Percentiles rank a stretch among this genome's conserved stretches.
Evolutionary conservation across 2,797 vertebrate genomes (phyloP).

Genomic region (Momotus momota): DNA sequence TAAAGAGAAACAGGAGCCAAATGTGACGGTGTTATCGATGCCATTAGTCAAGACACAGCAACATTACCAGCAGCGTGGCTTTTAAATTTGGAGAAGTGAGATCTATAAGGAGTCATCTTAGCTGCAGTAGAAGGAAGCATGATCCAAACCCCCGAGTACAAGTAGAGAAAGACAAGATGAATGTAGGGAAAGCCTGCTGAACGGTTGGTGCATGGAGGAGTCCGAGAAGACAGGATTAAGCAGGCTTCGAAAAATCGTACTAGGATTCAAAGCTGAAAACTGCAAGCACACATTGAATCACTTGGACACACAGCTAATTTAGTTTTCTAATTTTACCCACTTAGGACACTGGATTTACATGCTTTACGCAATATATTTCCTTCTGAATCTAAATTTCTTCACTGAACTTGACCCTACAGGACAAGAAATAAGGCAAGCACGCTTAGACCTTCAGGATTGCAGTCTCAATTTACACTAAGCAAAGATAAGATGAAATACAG

Average conservation of each 20-base stretch:
- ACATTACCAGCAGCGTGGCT: neutral
- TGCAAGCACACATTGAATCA: neutral
- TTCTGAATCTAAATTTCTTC: neutral
- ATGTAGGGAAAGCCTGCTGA: neutral
- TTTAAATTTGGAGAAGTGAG: neutral
- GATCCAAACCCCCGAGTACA: neutral
- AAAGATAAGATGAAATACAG: constrained; percentile 3
- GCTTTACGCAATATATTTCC: neutral
- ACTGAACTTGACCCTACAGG: neutral
- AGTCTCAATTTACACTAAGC: neutral
- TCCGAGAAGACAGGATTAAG: neutral
- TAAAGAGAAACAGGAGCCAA: neutral
- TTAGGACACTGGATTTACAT: constrained; percentile 7
- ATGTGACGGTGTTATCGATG: neutral
- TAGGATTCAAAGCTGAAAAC: neutral
- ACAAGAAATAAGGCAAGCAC: constrained; percentile 1
- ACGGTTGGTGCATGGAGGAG: neutral
- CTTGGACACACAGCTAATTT: neutral
- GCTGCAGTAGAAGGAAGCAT: neutral
- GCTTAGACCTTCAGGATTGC: neutral
- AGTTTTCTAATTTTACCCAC: constrained; percentile 42
- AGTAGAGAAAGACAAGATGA: neutral
- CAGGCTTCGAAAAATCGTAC: neutral
- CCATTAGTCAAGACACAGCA: neutral
- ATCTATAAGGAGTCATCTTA: neutral